Base-by-base conservation (phyloP, 2,113 vertebrate genomes). In the Symphodus melops region DNA sequence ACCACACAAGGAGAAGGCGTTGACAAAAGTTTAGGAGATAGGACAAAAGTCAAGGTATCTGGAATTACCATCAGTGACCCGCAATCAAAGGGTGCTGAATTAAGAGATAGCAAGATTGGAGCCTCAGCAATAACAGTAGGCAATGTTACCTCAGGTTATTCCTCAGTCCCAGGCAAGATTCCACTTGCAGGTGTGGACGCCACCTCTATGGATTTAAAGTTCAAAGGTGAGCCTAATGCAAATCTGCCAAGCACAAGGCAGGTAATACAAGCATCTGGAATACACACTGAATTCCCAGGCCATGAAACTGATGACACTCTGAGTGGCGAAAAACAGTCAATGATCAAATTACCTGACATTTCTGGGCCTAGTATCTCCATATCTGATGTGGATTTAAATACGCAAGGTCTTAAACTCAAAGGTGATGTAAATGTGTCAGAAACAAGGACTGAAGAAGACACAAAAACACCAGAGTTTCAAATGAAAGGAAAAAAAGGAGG, bases 301-400 rank as follows among this genome's bases (percentile, higher is more conserved):
- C 0, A 90, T 2, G 81, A 91, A 16, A 41, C 86, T 0, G 67
- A 82, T 0, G 75, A 7, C 0, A 87, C 84, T 0, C 79, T 91
- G 7, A 68, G 92, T 6, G 67, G 64, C 28, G 59, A 11, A 1
- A 36, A 60, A 67, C 61, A 28, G 14, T 48, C 74, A 62, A 49
- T 51, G 13, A 39, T 56, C 11, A 72, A 72, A 12, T 17, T 52
- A 23, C 51, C 68, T 48, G 28, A 33, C 28, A 41, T 84, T 1
- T 49, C 72, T 3, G 75, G 52, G 23, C 74, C 75, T 0, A 58
- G 59, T 1, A 12, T 78, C 0, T 57, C 39, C 2, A 70, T 88
- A 1, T 88, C 91, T 0, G 89, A 75, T 77, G 72, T 96, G 0
- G 94, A 95, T 20, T 14, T 95, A 28, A 86, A 88, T 12, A n/a